Conservation (phyloP, 30 jellyfish, hydroid and myxozoan species). For the Turritopsis dohrnii region DNA sequence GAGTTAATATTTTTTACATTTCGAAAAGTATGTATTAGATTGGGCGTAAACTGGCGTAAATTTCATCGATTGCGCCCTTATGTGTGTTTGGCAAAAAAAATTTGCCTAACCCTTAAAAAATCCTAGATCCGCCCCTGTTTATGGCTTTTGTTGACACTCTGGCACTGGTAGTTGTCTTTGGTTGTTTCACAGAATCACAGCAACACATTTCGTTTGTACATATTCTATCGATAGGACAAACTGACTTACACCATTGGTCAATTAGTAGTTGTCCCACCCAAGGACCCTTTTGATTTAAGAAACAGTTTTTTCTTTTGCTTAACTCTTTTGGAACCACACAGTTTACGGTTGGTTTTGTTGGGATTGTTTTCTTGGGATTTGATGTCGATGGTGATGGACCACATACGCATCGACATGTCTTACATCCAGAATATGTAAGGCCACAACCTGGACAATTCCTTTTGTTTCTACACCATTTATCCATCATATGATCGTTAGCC, state of each 20-base stretch:
- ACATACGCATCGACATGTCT: conserved; percentile 1
- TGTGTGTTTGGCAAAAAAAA: too few species aligned
- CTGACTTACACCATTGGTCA: conserved; percentile 3
- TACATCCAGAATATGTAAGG: background rate
- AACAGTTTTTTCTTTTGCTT: background rate
- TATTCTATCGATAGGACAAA: background rate
- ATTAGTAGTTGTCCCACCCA: background rate
- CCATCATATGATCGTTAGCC: background rate
- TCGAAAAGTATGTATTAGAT: too few species aligned
- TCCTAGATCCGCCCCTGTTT: too few species aligned
- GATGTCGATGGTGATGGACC: background rate
- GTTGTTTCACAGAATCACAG: background rate
- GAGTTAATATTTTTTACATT: too few species aligned
- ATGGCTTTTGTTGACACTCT: background rate
- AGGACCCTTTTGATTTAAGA: background rate
- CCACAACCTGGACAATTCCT: conserved; percentile 4
- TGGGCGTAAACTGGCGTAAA: too few species aligned
- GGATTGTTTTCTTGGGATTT: background rate
- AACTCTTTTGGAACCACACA: background rate
- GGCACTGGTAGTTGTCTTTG: background rate
- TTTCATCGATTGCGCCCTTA: too few species aligned
- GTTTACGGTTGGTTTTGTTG: background rate
- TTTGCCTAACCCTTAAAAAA: too few species aligned
- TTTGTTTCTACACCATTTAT: conserved; percentile 15
- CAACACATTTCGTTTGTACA: background rate